Percentiles rank a stretch among this genome's conserved stretches.
These are phyloP conservation scores for Drosophila obscura DNA, from an alignment of 1,140 invertebrate species.

Conservation along the genomic window DNA sequence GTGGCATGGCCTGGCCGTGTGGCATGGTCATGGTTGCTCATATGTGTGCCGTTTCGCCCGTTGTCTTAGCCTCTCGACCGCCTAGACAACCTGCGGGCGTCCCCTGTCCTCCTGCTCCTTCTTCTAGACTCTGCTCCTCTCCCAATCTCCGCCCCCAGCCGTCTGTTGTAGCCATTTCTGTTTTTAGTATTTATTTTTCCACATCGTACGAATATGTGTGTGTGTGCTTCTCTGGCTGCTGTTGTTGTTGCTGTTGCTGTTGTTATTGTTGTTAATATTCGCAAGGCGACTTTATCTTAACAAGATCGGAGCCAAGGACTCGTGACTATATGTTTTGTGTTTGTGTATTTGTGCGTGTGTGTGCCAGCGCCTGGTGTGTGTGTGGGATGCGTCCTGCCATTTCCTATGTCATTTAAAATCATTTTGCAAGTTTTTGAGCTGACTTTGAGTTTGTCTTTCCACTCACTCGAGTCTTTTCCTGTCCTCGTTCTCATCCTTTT, in stretches of 20 bases:
- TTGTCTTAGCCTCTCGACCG: slow-evolving; percentile 40
- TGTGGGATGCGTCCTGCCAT: slow-evolving; percentile 43
- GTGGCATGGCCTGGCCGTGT: not conserved
- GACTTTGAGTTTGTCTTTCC: slow-evolving; percentile 39
- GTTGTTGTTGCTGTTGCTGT: slow-evolving; percentile 26
- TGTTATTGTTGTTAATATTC: slow-evolving; percentile 58
- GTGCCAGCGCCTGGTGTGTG: not conserved
- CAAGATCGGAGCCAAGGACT: slow-evolving; percentile 53
- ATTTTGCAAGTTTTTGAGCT: slow-evolving; percentile 71
- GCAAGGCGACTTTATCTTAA: slow-evolving; percentile 69
- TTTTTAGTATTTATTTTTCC: slow-evolving; percentile 61
- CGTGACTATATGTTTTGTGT: not conserved
- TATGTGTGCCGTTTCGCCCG: slow-evolving; percentile 18
- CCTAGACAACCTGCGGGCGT: slow-evolving; percentile 55
- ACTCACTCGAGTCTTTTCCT: not conserved
- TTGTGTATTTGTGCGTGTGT: slow-evolving; percentile 2
- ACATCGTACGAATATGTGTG: slow-evolving; percentile 3
- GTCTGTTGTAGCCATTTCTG: slow-evolving; percentile 50
- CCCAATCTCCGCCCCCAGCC: no score
- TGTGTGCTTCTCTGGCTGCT: not conserved
- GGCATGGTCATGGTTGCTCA: slow-evolving; percentile 57
- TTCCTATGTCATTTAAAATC: slow-evolving; percentile 70
- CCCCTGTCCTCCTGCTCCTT: not conserved
- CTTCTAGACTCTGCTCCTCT: not conserved
- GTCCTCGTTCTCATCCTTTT: slow-evolving; percentile 1